Evolutionary conservation across 2,888 invertebrate species (phyloP).

Genomic region (Tolmerus cingulatus): DNA sequence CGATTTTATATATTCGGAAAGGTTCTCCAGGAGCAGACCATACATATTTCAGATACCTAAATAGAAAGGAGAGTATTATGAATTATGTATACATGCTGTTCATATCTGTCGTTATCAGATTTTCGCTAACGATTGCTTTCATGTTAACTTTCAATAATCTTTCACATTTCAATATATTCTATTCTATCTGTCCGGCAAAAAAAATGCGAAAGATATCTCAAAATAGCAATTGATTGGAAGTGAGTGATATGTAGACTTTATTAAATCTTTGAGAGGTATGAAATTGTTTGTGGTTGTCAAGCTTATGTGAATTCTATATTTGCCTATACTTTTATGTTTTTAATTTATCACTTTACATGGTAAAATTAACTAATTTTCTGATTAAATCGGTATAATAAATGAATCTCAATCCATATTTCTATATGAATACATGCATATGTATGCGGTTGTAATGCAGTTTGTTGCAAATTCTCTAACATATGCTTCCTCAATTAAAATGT

Average conservation of each 20-base stretch:
- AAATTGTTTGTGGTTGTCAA: not conserved
- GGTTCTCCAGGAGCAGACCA: slow-evolving; percentile 92
- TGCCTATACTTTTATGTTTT: not conserved
- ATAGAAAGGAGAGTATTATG: not conserved
- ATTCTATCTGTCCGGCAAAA: not conserved
- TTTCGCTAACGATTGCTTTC: not conserved
- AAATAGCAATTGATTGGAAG: not conserved
- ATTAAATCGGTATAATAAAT: no score
- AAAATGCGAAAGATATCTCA: not conserved
- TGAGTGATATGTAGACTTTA: not conserved
- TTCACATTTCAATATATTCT: not conserved
- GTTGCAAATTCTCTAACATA: no score
- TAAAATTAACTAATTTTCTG: no score
- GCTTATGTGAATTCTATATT: not conserved
- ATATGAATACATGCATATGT: no score
- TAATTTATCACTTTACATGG: no score
- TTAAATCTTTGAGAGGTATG: not conserved
- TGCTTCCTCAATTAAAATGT: no score
- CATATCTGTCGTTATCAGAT: not conserved
- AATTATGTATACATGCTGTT: not conserved
- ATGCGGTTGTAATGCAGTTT: no score
- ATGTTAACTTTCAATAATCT: not conserved
- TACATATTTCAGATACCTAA: slow-evolving; percentile 73
- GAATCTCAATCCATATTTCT: no score
- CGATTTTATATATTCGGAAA: slow-evolving; percentile 89